Conservation (phyloP, 1,140 invertebrate genomes). For the Musca domestica region DNA sequence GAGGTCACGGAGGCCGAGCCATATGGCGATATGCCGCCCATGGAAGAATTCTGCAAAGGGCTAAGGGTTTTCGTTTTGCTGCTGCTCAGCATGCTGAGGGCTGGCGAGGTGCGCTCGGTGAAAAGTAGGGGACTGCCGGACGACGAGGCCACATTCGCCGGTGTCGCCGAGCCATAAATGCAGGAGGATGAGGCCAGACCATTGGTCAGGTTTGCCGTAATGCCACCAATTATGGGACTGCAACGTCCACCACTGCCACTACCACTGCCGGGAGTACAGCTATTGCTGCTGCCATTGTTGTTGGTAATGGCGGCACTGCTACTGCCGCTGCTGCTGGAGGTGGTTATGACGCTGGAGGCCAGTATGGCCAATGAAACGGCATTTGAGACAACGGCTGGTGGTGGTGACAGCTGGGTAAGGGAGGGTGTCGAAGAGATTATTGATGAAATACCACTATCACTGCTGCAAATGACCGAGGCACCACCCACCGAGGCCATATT, state of each 20-base stretch:
- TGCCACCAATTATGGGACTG: slow-evolving; percentile 23
- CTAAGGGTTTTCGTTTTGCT: slow-evolving; percentile 21
- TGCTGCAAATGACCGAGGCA: slow-evolving; percentile 38
- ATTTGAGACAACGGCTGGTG: slow-evolving; percentile 29
- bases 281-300: slow-evolving; percentile 9
- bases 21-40: slow-evolving; percentile 19
- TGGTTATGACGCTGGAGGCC: slow-evolving; percentile 32
- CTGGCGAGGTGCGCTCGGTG: slow-evolving; percentile 31
- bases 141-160: slow-evolving; percentile 28
- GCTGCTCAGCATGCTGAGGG: neutral
- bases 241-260: slow-evolving; percentile 22
- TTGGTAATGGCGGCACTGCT: neutral
- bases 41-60: slow-evolving; percentile 22
- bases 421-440: slow-evolving; percentile 28
- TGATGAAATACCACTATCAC: slow-evolving; percentile 48
- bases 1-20: neutral
- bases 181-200: slow-evolving; percentile 35
- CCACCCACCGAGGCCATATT: slow-evolving; percentile 31
- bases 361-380: slow-evolving; percentile 6
- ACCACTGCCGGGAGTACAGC: slow-evolving; percentile 10
- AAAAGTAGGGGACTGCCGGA: slow-evolving; percentile 28
- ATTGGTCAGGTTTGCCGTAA: slow-evolving; percentile 18
- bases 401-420: slow-evolving; percentile 38
- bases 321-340: neutral
- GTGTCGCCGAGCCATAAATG: slow-evolving; percentile 26